phyloP scores from a whole-genome alignment of 2,888 invertebrate species.

The Pammene fasciana region DNA sequence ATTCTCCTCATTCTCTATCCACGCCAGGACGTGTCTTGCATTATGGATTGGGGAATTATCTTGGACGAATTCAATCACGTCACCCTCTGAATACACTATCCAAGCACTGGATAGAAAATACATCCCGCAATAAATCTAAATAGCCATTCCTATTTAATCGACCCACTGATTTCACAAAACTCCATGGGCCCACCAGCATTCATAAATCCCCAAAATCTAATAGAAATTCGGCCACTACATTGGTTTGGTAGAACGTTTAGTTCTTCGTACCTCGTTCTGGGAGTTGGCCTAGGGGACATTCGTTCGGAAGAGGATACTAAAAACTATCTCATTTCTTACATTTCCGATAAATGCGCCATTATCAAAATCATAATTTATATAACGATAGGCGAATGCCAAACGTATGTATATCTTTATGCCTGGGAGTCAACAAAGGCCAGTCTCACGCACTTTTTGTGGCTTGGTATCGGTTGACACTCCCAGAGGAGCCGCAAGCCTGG shows the following conservation, averaged over 20 bases:
- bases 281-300: conserved; percentile 17
- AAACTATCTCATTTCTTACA: conserved; percentile 39
- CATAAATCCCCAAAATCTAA: not conserved
- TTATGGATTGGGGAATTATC: no score
- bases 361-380: conserved; percentile 36
- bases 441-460: conserved; percentile 15
- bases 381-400: conserved; percentile 30
- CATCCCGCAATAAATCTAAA: no score
- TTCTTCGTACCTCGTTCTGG: conserved; percentile 12
- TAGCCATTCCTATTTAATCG: not conserved
- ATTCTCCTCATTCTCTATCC: no score
- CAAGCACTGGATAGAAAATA: no score
- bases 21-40: no score
- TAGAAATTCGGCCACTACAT: conserved; percentile 1
- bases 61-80: no score
- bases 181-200: not conserved
- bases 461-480: conserved; percentile 7
- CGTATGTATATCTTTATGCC: conserved; percentile 32
- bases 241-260: not conserved
- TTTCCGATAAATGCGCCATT: conserved; percentile 35
- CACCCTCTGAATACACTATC: no score
- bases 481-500: not conserved
- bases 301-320: conserved; percentile 36
- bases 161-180: not conserved
- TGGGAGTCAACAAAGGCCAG: conserved; percentile 19